Conservation (phyloP, 2,888 invertebrate genomes). For the Terebella lapidaria region DNA sequence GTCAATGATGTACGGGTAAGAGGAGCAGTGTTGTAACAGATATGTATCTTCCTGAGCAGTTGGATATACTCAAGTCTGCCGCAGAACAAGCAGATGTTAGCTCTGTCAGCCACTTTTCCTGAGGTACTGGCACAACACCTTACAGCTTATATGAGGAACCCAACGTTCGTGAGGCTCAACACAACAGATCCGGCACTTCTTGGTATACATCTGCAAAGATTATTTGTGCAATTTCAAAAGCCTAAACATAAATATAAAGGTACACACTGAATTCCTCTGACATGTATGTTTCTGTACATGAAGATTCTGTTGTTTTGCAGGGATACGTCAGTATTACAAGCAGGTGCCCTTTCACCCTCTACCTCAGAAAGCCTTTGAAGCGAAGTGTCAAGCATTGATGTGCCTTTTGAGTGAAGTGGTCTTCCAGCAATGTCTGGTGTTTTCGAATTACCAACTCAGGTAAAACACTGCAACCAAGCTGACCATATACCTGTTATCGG, state of each 20-base stretch:
- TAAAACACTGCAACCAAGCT: too few species aligned
- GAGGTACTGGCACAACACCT: conserved; percentile 69
- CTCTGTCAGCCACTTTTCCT: conserved; percentile 89
- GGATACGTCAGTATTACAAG: conserved; percentile 73
- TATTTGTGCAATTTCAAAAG: too few species aligned
- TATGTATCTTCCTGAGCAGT: conserved; percentile 58
- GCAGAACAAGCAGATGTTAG: conserved; percentile 77
- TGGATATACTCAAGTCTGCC: conserved; percentile 72
- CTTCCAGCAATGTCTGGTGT: conserved; percentile 87
- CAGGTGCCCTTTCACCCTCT: conserved; percentile 47
- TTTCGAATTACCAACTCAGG: conserved; percentile 79
- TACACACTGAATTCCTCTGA: not conserved
- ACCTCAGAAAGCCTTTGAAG: conserved; percentile 43
- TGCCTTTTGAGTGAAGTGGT: conserved; percentile 65
- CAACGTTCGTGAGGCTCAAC: conserved; percentile 72
- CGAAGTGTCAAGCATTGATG: conserved; percentile 45
- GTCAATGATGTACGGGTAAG: too few species aligned
- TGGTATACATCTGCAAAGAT: too few species aligned
- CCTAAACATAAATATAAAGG: too few species aligned
- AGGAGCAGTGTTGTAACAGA: too few species aligned
- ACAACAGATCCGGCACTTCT: conserved; percentile 61
- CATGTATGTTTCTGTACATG: not conserved
- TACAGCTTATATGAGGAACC: conserved; percentile 71
- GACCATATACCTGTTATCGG: too few species aligned
- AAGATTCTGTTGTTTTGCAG: conserved; percentile 57